Conservation (phyloP, 2,113 vertebrate genomes). For the Leptodactylus fuscus region DNA sequence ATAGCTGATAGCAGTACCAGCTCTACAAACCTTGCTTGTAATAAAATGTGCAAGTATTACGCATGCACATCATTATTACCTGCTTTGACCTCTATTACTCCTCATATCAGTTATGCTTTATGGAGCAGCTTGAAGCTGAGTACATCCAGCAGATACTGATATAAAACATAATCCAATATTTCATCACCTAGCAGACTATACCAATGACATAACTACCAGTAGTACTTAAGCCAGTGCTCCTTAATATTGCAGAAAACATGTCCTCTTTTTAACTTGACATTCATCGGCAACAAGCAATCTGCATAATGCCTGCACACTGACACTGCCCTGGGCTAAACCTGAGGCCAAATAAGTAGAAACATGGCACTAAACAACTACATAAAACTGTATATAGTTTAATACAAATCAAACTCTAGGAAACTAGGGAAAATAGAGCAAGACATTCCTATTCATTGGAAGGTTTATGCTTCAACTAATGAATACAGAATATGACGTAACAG, state of each 20-base stretch:
- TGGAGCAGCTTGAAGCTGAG: too few relatives aligned
- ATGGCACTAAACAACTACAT: too few relatives aligned
- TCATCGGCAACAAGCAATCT: neutral
- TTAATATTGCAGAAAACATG: too few relatives aligned
- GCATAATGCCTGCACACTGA: neutral
- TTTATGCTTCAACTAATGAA: neutral
- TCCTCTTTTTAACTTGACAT: neutral
- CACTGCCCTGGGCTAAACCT: neutral
- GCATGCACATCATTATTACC: neutral
- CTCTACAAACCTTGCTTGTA: neutral
- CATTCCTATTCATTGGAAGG: neutral
- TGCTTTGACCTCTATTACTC: too few relatives aligned
- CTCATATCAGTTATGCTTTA: too few relatives aligned
- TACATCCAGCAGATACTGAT: too few relatives aligned
- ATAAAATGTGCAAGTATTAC: neutral
- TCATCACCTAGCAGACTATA: neutral
- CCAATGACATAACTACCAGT: neutral
- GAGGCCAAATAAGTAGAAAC: neutral
- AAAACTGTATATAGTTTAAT: too few relatives aligned
- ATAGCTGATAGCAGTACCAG: too few relatives aligned
- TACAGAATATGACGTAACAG: neutral
- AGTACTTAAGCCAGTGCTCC: too few relatives aligned
- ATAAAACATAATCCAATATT: too few relatives aligned
- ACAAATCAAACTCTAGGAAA: too few relatives aligned
- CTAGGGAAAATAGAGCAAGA: too few relatives aligned